Evolutionary conservation across 37 sponge, comb jelly and placozoan genomes (phyloP).

Genomic region (Hormiphora californensis): DNA sequence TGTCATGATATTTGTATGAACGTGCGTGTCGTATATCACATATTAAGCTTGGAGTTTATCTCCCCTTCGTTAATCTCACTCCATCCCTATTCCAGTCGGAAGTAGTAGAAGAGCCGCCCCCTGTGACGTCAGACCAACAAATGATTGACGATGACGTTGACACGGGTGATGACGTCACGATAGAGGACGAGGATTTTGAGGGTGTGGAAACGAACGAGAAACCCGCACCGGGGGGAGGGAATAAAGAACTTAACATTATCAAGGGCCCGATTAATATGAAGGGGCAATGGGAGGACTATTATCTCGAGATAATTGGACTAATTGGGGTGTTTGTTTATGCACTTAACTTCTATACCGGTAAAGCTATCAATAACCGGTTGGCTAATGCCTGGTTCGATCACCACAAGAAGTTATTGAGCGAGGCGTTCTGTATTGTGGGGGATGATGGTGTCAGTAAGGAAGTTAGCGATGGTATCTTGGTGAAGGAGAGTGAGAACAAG

Average conservation of each 20-base stretch:
- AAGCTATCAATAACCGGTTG: constrained; percentile 36
- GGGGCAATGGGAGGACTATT: constrained; percentile 50
- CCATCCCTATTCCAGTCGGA: too few species aligned
- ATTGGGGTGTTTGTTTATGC: constrained; percentile 50
- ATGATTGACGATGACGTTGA: too few species aligned
- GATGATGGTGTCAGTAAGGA: constrained; percentile 44
- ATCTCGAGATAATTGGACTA: constrained; percentile 32
- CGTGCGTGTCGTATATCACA: too few species aligned
- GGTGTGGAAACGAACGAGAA: constrained; percentile 15
- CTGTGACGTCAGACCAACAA: too few species aligned
- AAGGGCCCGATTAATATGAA: constrained; percentile 38
- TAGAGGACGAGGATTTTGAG: constrained; percentile 39
- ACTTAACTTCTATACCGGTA: constrained; percentile 49
- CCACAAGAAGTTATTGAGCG: constrained; percentile 34
- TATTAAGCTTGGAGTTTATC: too few species aligned
- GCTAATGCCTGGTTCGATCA: constrained; percentile 51
- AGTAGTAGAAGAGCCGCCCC: too few species aligned
- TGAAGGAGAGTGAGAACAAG: constrained; percentile 29
- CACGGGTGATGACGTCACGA: too few species aligned
- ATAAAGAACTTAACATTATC: constrained; percentile 33
- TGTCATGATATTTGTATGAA: too few species aligned
- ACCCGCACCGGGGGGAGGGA: neutral
- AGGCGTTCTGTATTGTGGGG: constrained; percentile 31
- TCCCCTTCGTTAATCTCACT: too few species aligned
- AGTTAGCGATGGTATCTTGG: neutral